phyloP scores from a whole-genome alignment of 1,140 invertebrate genomes.

The Drosophila pachea region DNA sequence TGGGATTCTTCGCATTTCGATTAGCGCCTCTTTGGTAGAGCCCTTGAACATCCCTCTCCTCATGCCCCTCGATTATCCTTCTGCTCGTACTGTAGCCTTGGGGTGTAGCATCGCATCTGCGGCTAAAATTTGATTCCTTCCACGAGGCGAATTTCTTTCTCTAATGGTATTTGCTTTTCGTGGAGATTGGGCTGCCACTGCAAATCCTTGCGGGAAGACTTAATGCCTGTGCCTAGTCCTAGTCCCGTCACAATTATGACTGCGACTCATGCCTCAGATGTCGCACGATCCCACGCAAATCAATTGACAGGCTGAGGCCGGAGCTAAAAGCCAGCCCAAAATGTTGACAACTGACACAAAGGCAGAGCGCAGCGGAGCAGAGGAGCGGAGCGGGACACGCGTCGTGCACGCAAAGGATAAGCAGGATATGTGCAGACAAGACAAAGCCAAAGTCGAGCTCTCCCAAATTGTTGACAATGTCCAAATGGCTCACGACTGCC shows the following conservation, averaged over 20 bases:
- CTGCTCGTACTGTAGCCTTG: too few species aligned
- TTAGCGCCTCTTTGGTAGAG: too few species aligned
- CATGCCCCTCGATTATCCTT: too few species aligned
- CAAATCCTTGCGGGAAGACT: background rate
- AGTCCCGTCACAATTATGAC: constrained; percentile 63
- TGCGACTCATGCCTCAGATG: constrained; percentile 61
- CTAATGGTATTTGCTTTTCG: too few species aligned
- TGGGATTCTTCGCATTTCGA: too few species aligned
- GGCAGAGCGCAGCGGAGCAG: constrained; percentile 17
- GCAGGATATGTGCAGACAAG: constrained; percentile 33
- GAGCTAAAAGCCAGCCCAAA: constrained; percentile 59
- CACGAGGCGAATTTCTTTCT: too few species aligned
- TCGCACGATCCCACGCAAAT: constrained; percentile 54
- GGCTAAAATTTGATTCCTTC: too few species aligned
- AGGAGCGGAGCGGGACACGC: constrained; percentile 49
- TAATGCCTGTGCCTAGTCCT: background rate
- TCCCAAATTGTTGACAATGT: constrained; percentile 71
- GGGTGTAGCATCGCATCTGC: too few species aligned
- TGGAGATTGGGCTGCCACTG: background rate
- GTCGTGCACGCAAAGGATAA: constrained; percentile 8
- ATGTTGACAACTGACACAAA: constrained; percentile 64
- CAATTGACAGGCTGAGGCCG: constrained; percentile 59
- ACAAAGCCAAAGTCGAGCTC: constrained; percentile 55
- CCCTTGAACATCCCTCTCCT: too few species aligned
- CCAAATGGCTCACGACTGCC: constrained; percentile 53